Conservation (phyloP, 1,140 invertebrate genomes). For the Bombus fervidus region DNA sequence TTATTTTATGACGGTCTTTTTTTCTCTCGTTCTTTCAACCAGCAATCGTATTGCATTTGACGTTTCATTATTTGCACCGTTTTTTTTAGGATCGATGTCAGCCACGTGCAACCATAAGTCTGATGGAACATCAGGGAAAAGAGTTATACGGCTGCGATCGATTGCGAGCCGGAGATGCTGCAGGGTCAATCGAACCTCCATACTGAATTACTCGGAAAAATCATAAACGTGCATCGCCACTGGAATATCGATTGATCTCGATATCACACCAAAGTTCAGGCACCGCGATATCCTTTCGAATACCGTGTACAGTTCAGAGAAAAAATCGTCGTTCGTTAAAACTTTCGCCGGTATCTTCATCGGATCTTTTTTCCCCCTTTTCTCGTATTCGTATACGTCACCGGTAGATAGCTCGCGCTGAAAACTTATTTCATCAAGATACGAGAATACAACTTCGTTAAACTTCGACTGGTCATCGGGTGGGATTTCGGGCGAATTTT, state of each 20-base stretch:
- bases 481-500: background rate
- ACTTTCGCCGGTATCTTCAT: background rate
- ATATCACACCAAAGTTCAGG: background rate
- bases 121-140: background rate
- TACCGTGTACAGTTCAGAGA: background rate
- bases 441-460: background rate
- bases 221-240: background rate
- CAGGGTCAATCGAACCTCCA: background rate
- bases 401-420: background rate
- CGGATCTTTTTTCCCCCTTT: background rate
- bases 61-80: constrained; percentile 1
- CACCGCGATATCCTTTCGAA: background rate
- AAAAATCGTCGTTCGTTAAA: background rate
- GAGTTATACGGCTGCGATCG: background rate
- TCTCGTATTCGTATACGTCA: too few relatives aligned
- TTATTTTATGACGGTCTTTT: background rate
- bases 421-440: constrained; percentile 21
- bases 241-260: background rate
- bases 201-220: background rate
- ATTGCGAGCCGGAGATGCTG: background rate
- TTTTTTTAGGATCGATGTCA: background rate
- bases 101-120: background rate
- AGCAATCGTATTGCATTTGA: background rate
- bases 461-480: background rate
- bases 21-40: background rate